phyloP scores from a whole-genome alignment of 2,888 invertebrate species.

The Drosophila pseudotakahashii region DNA sequence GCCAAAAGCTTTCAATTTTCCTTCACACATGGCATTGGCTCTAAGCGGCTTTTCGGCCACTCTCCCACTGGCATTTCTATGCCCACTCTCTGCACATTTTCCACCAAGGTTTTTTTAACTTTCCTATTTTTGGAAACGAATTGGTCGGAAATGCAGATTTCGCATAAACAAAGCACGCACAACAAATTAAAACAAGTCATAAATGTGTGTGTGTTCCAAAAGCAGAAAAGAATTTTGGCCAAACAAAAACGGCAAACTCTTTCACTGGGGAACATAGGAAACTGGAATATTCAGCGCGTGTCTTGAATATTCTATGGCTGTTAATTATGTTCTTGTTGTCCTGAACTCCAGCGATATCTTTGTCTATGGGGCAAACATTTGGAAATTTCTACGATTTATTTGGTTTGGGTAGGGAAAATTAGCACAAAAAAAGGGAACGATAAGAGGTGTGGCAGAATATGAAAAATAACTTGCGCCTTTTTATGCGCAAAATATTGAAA shows the following conservation, averaged over 20 bases:
- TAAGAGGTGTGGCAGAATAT: constrained; percentile 50
- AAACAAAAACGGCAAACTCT: constrained; percentile 53
- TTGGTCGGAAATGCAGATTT: constrained; percentile 54
- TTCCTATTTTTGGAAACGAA: constrained; percentile 20
- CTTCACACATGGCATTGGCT: constrained; percentile 45
- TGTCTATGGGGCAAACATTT: constrained; percentile 45
- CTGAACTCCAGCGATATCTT: constrained; percentile 27
- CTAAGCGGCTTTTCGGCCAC: constrained; percentile 56
- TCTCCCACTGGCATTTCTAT: not conserved
- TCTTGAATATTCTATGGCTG: constrained; percentile 75
- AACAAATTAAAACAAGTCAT: constrained; percentile 67
- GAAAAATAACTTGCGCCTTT: constrained; percentile 80
- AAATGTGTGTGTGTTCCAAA: constrained; percentile 46
- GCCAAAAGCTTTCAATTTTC: constrained; percentile 35
- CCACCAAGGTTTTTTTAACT: not conserved
- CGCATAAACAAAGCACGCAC: constrained; percentile 62
- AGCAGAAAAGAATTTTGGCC: constrained; percentile 24
- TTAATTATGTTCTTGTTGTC: constrained; percentile 65
- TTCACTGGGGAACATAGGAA: constrained; percentile 24
- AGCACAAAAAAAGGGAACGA: constrained; percentile 54
- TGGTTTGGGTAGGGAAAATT: constrained; percentile 54
- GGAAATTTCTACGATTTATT: constrained; percentile 67
- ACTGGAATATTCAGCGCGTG: constrained; percentile 61
- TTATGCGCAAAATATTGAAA: constrained; percentile 79
- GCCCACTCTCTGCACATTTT: not conserved